These are phyloP conservation scores for Paracanthobrama guichenoti DNA, from an alignment of 2,113 vertebrate genomes.

Conservation along the genomic window DNA sequence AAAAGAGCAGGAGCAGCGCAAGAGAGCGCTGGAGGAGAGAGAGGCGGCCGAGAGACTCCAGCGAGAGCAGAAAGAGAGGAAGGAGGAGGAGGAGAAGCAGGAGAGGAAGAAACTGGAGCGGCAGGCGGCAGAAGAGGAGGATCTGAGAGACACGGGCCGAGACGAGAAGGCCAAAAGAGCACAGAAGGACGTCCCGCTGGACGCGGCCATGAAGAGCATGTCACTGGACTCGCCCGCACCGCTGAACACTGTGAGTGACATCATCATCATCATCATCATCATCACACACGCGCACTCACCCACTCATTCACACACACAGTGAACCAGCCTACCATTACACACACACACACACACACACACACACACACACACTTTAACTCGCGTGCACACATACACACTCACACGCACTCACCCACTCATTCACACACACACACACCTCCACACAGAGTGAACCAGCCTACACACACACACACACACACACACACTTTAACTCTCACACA, in stretches of 20 bases:
- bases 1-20: conserved; percentile 79
- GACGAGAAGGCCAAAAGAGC: conserved; percentile 69
- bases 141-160: conserved; percentile 53
- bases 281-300: conserved; percentile 31
- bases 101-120: conserved; percentile 58
- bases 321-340: too few species aligned
- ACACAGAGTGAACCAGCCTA: too few species aligned
- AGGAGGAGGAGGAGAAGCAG: conserved; percentile 70
- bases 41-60: conserved; percentile 63
- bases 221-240: conserved; percentile 73
- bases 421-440: too few species aligned
- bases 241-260: conserved; percentile 65
- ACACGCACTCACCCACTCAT: too few species aligned
- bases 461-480: too few species aligned
- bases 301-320: not conserved
- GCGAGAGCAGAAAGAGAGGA: conserved; percentile 71
- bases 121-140: conserved; percentile 56
- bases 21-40: conserved; percentile 65
- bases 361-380: too few species aligned
- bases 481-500: too few species aligned
- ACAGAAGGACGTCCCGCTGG: conserved; percentile 68
- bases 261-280: too few species aligned
- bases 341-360: too few species aligned
- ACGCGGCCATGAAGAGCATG: conserved; percentile 70
- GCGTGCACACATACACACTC: too few species aligned